phyloP scores from a whole-genome alignment of 2,113 vertebrate species.

The Elgaria multicarinata region DNA sequence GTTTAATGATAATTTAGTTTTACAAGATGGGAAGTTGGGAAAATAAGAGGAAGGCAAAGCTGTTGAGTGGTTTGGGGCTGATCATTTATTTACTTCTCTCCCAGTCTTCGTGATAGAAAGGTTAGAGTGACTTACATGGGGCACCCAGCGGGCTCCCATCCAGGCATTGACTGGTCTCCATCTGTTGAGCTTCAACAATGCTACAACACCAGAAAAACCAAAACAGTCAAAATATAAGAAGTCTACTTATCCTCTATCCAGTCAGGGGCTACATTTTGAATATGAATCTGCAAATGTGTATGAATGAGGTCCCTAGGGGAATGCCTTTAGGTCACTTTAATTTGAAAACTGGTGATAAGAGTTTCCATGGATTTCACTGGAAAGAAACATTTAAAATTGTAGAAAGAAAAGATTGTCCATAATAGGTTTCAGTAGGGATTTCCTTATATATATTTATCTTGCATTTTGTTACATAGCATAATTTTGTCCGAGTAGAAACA shows the following conservation, averaged over 20 bases:
- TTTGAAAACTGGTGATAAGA: background rate
- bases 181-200: background rate
- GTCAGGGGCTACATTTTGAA: background rate
- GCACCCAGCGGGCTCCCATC: background rate
- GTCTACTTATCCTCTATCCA: too few species aligned
- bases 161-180: background rate
- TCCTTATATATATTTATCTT: background rate
- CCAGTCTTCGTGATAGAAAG: background rate
- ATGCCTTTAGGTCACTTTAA: background rate
- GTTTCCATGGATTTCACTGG: background rate
- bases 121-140: background rate
- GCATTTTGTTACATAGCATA: background rate
- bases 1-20: constrained; percentile 6
- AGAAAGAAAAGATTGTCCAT: background rate
- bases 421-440: background rate
- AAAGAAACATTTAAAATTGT: background rate
- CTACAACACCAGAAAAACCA: background rate
- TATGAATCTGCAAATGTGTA: background rate
- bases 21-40: background rate
- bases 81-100: background rate
- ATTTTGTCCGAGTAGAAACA: background rate
- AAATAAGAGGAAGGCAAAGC: background rate
- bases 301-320: background rate
- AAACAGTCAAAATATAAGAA: background rate
- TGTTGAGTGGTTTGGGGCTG: too few species aligned